These are phyloP conservation scores for Brachionus sp. DNA, from an alignment of 1,140 invertebrate species.

Conservation along the genomic window DNA sequence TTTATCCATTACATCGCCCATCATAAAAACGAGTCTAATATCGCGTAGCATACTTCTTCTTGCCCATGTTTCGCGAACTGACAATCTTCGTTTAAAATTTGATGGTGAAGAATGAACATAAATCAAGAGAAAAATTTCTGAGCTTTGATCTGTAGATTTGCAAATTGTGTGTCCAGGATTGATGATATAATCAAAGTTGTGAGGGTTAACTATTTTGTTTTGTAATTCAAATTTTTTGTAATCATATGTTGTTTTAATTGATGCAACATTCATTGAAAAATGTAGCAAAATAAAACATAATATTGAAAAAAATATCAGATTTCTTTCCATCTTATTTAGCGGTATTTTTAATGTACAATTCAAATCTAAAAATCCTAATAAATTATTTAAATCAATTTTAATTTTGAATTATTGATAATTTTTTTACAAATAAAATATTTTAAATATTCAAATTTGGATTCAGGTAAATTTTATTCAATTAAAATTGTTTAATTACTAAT, in stretches of 20 bases:
- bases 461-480: too few relatives aligned
- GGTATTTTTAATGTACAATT: too few relatives aligned
- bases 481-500: too few relatives aligned
- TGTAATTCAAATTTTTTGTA: not conserved
- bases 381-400: too few relatives aligned
- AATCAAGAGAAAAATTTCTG: slow-evolving; percentile 37
- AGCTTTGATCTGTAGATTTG: not conserved
- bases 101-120: slow-evolving; percentile 47
- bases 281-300: too few relatives aligned
- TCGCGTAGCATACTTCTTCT: slow-evolving; percentile 39
- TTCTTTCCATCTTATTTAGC: too few relatives aligned
- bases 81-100: slow-evolving; percentile 47
- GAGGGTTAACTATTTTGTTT: slow-evolving; percentile 47
- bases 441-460: too few relatives aligned
- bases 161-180: slow-evolving; percentile 40
- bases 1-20: slow-evolving; percentile 47
- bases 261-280: too few relatives aligned
- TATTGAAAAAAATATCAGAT: too few relatives aligned
- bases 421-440: too few relatives aligned
- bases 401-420: too few relatives aligned
- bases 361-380: too few relatives aligned
- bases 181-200: slow-evolving; percentile 48
- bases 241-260: not conserved
- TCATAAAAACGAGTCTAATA: slow-evolving; percentile 49
- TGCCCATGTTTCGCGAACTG: slow-evolving; percentile 48